Conservation (phyloP, 1,140 invertebrate genomes). For the Harlomillsia oculata region DNA sequence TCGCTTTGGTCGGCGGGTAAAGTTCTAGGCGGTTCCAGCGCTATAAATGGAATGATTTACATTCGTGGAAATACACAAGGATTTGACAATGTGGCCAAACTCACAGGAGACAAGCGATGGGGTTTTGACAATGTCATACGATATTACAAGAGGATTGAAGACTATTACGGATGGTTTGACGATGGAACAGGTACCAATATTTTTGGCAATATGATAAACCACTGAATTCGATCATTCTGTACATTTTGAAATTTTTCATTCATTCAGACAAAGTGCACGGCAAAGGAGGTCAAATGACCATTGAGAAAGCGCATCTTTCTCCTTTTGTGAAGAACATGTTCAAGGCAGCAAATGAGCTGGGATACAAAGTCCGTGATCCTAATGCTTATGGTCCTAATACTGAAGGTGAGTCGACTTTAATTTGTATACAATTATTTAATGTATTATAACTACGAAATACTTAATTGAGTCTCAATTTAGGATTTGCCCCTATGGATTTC, state of each 20-base stretch:
- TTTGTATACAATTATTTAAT: not conserved
- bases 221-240: no score
- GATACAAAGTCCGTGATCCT: constrained; percentile 13
- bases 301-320: not conserved
- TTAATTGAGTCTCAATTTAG: not conserved
- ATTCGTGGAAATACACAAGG: constrained; percentile 31
- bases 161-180: constrained; percentile 25
- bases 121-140: constrained; percentile 17
- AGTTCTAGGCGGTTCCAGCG: constrained; percentile 17
- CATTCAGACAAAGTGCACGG: constrained; percentile 6
- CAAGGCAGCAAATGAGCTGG: constrained; percentile 10
- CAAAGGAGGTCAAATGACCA: constrained; percentile 1
- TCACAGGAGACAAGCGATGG: constrained; percentile 24
- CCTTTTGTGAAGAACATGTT: constrained; percentile 11
- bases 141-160: constrained; percentile 20
- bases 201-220: no score
- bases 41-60: constrained; percentile 28
- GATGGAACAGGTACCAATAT: not conserved
- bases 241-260: no score
- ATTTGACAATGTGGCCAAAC: constrained; percentile 19
- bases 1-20: constrained; percentile 9
- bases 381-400: constrained; percentile 7
- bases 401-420: not conserved
- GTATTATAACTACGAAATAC: not conserved
- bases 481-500: constrained; percentile 16